Evolutionary conservation across 2,113 vertebrate species (phyloP).

Genomic region (Sapayoa aenigma): DNA sequence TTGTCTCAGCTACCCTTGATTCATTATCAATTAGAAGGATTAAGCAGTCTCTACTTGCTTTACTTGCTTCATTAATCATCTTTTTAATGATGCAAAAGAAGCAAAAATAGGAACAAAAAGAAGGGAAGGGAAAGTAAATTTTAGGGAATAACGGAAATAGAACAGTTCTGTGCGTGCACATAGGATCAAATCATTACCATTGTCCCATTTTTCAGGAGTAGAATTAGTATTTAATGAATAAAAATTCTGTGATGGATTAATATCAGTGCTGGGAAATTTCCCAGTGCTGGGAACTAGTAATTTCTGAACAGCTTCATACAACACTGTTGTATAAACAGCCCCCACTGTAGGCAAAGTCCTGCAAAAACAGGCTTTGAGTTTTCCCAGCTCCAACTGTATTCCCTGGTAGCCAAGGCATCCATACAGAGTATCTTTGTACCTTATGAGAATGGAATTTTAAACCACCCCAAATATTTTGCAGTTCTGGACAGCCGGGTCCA

Average conservation of each 20-base stretch:
- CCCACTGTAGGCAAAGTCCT: neutral
- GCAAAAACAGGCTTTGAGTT: neutral
- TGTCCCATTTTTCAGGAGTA: slow-evolving; percentile 12
- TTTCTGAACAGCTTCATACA: neutral
- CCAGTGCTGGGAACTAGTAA: neutral
- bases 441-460: neutral
- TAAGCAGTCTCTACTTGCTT: slow-evolving; percentile 1
- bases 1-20: neutral
- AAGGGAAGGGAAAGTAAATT: neutral
- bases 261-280: neutral
- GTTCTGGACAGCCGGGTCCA: neutral
- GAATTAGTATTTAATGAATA: slow-evolving; percentile 12
- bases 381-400: neutral
- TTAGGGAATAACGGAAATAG: slow-evolving; percentile 5
- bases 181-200: neutral
- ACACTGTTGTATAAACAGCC: neutral
- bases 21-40: slow-evolving; percentile 31
- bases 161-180: neutral
- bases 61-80: slow-evolving; percentile 45
- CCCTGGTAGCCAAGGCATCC: neutral
- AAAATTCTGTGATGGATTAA: slow-evolving; percentile 40
- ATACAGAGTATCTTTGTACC: neutral
- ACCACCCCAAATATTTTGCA: neutral
- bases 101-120: neutral
- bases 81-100: slow-evolving; percentile 39